Conservation (phyloP, 1,140 invertebrate genomes). For the Aphelenchoides besseyi region DNA sequence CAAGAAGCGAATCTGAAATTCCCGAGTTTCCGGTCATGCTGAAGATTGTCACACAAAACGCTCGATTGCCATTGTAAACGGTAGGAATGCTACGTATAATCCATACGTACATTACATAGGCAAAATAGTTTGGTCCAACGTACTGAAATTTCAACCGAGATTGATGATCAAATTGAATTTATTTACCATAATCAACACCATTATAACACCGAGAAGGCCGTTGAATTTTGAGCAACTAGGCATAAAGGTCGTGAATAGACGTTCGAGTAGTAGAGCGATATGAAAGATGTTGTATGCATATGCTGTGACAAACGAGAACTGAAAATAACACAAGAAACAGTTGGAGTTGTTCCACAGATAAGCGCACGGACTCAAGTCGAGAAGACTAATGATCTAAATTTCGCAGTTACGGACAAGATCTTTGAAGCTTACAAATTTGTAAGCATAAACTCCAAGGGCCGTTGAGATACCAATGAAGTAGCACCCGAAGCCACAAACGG, state of each 20-base stretch:
- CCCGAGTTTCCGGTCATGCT: background rate
- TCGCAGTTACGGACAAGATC: background rate
- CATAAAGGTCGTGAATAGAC: background rate
- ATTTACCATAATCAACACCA: background rate
- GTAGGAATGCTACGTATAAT: background rate
- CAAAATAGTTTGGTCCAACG: background rate
- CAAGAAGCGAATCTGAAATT: too few relatives aligned
- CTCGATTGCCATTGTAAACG: background rate
- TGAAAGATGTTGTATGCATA: background rate
- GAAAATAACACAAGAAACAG: background rate
- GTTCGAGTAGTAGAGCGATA: background rate
- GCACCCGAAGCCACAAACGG: background rate
- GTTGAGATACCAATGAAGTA: background rate
- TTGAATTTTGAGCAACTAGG: too few relatives aligned
- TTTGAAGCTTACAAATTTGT: background rate
- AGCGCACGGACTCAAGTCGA: background rate
- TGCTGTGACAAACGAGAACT: background rate
- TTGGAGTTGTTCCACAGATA: background rate
- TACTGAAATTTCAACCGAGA: background rate
- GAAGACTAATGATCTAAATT: too few relatives aligned
- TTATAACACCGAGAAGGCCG: background rate
- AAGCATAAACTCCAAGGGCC: background rate
- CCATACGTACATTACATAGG: background rate
- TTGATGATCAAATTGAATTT: background rate
- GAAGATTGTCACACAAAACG: background rate